phyloP scores from a whole-genome alignment of 2,797 vertebrate species.

The Enteromius fasciolatus region DNA sequence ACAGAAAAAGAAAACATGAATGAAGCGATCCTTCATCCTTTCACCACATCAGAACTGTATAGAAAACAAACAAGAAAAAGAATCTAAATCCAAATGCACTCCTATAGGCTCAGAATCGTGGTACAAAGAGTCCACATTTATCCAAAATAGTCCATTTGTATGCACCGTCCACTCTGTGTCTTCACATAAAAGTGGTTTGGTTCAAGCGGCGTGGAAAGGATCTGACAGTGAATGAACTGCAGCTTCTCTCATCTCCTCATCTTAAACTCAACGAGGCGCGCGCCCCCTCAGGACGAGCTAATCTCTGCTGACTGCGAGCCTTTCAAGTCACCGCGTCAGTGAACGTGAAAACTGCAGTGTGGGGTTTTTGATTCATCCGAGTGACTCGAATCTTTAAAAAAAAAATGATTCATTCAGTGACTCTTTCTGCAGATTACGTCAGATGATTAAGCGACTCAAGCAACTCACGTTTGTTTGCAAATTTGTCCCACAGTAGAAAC shows the following conservation, averaged over 20 bases:
- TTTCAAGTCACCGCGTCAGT: conserved; percentile 9
- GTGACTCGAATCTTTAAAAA: background rate
- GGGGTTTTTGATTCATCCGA: background rate
- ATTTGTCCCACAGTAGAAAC: background rate
- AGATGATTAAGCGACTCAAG: background rate
- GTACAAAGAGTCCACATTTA: background rate
- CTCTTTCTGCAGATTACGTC: background rate
- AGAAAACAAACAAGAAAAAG: background rate
- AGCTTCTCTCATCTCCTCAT: conserved; percentile 49
- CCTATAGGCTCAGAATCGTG: background rate
- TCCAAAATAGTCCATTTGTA: conserved; percentile 17
- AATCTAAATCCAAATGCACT: conserved; percentile 11
- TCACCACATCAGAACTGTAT: background rate
- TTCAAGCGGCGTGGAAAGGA: background rate
- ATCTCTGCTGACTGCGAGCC: conserved; percentile 13
- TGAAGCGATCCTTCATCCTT: conserved; percentile 13
- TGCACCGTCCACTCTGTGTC: background rate
- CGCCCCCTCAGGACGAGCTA: background rate
- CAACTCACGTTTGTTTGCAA: background rate
- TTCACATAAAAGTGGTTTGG: background rate
- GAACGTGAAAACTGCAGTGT: background rate
- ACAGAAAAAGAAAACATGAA: background rate
- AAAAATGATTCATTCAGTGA: background rate
- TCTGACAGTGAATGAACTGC: conserved; percentile 54
- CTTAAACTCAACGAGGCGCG: conserved; percentile 47